Evolutionary conservation across 1,140 invertebrate genomes (phyloP).

Genomic region (Adelges cooleyi): DNA sequence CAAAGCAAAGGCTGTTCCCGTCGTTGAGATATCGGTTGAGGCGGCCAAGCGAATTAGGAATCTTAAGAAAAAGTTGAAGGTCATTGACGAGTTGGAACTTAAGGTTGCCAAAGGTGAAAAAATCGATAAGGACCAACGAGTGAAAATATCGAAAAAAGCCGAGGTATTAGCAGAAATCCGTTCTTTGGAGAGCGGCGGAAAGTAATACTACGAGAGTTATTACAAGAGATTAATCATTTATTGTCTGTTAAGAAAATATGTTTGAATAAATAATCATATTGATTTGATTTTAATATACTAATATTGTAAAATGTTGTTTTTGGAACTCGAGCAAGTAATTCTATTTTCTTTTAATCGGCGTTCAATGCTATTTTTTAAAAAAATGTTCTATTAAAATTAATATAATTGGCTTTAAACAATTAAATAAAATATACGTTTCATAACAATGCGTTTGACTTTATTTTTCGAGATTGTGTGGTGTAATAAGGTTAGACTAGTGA

Average conservation of each 20-base stretch:
- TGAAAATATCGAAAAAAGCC: constrained; percentile 1
- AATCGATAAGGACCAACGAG: constrained; percentile 18
- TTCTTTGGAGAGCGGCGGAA: not conserved
- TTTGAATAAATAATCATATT: constrained; percentile 18
- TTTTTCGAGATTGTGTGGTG: no score
- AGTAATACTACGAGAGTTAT: constrained; percentile 3
- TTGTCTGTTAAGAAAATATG: constrained; percentile 15
- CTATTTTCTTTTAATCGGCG: not conserved
- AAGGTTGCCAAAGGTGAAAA: constrained; percentile 17
- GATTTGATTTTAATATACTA: constrained; percentile 9
- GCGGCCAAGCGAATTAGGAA: constrained; percentile 17
- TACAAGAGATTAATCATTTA: constrained; percentile 7
- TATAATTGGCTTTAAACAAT: constrained; percentile 14
- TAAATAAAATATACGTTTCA: constrained; percentile 17
- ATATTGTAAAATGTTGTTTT: not conserved
- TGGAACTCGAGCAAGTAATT: not conserved
- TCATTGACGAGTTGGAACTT: constrained; percentile 10
- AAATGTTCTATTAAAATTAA: constrained; percentile 4
- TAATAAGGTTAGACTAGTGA: no score
- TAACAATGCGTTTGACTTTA: constrained; percentile 9
- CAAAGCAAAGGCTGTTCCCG: not conserved
- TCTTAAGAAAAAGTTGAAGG: constrained; percentile 18
- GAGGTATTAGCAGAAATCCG: constrained; percentile 12
- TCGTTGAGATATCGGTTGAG: constrained; percentile 16
- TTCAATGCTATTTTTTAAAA: constrained; percentile 1